These are phyloP conservation scores for Malurus alboscapulatus DNA, from an alignment of 2,113 vertebrate species.

Conservation along the genomic window DNA sequence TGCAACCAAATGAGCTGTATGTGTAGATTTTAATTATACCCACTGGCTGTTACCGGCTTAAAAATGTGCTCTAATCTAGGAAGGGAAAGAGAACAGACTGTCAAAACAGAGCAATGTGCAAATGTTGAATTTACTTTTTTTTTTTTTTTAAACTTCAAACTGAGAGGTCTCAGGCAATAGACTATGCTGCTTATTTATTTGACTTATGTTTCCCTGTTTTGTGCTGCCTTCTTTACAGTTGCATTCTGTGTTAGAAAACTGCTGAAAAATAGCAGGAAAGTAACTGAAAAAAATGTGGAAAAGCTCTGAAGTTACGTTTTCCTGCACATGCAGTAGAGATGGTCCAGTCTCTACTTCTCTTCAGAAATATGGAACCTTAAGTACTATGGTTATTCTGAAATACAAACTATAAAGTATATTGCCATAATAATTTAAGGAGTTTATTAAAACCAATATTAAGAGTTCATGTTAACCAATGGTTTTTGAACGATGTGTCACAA, in stretches of 20 bases:
- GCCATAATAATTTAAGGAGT: not conserved
- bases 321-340: rapidly evolving
- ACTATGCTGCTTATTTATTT: not conserved
- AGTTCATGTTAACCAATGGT: not conserved
- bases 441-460: not conserved
- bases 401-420: not conserved
- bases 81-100: not conserved
- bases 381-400: not conserved
- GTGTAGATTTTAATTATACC: conserved; percentile 10
- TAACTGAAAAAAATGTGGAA: not conserved
- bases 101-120: not conserved
- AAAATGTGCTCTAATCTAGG: not conserved
- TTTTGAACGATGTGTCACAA: not conserved
- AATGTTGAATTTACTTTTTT: not conserved
- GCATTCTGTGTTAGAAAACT: not conserved
- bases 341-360: not conserved
- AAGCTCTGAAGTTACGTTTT: not conserved
- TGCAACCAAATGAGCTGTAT: not conserved
- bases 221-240: not conserved
- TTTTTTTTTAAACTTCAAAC: not conserved
- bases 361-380: not conserved
- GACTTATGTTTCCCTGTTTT: not conserved
- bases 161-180: not conserved
- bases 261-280: not conserved
- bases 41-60: not conserved